phyloP scores from a whole-genome alignment of 2,113 vertebrate species.

The Amphiprion percula region DNA sequence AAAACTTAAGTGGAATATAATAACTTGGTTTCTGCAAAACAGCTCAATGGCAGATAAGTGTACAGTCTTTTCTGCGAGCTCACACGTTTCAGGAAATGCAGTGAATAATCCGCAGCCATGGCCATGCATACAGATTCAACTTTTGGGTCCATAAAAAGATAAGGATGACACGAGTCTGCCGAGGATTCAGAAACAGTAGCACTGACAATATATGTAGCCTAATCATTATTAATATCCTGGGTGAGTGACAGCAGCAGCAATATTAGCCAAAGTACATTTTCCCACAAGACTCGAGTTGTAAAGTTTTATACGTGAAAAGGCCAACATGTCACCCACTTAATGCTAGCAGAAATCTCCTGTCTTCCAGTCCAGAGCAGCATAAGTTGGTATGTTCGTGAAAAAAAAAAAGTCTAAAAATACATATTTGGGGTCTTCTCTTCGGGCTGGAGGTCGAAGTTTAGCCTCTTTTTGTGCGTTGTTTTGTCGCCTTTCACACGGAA shows the following conservation, averaged over 20 bases:
- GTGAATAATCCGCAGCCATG: conserved; percentile 41
- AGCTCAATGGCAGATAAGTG: conserved; percentile 41
- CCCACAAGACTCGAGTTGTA: too few relatives aligned
- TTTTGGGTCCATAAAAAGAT: conserved; percentile 38
- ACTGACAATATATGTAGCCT: conserved; percentile 11
- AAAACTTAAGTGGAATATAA: conserved; percentile 2
- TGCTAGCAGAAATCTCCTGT: not conserved
- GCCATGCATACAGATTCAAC: conserved; percentile 48
- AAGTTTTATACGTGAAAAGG: not conserved
- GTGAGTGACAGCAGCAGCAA: not conserved
- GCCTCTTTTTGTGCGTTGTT: not conserved
- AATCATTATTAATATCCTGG: conserved; percentile 6
- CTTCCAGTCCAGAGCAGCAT: not conserved
- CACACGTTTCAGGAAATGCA: conserved; percentile 31
- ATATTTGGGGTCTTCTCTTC: not conserved
- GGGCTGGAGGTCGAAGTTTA: conserved; percentile 15
- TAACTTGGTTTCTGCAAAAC: conserved; percentile 6
- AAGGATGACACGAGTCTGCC: conserved; percentile 23
- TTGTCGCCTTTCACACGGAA: conserved; percentile 19
- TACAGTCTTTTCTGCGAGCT: conserved; percentile 25
- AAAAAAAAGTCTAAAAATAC: not conserved
- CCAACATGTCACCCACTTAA: too few relatives aligned
- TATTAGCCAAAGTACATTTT: too few relatives aligned
- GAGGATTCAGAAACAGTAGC: conserved; percentile 6
- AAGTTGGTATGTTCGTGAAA: not conserved